A percentile compares a stretch with the other conserved stretches of the same genome.
phyloP scores from a whole-genome alignment of 2,888 invertebrate genomes.

The Argyra leucocephala region DNA sequence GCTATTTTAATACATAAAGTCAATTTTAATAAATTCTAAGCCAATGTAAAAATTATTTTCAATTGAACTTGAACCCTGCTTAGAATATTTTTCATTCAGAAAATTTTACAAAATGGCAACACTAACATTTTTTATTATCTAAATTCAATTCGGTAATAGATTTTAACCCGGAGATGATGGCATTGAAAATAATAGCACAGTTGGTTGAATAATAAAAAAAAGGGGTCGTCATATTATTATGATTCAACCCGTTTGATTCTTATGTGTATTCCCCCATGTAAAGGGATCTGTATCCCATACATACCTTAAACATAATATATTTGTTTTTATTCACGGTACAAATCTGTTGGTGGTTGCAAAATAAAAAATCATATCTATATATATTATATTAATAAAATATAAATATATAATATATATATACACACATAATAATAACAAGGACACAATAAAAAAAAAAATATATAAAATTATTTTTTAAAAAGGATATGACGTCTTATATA shows the following conservation, averaged over 20 bases:
- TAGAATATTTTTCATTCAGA: no score
- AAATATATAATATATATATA: neutral
- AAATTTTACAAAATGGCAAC: no score
- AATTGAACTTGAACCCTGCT: no score
- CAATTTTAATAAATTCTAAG: no score
- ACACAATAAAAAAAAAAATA: neutral
- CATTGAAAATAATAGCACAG: constrained; percentile 4
- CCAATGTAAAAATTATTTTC: no score
- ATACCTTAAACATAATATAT: neutral
- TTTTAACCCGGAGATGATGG: constrained; percentile 6
- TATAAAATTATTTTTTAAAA: neutral
- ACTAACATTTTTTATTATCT: no score
- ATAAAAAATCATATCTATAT: neutral
- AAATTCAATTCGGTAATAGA: neutral
- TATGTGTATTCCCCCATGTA: neutral
- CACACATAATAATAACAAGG: neutral
- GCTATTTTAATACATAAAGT: no score
- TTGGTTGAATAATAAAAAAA: constrained; percentile 3
- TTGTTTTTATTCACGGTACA: neutral
- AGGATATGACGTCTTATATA: constrained; percentile 3
- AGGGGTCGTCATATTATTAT: neutral
- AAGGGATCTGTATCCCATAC: neutral
- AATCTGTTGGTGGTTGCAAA: neutral
- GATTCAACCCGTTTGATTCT: constrained; percentile 1
- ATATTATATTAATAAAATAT: neutral